These are phyloP conservation scores for Geotrypetes seraphini DNA, from an alignment of 2,797 vertebrate species.

Conservation along the genomic window DNA sequence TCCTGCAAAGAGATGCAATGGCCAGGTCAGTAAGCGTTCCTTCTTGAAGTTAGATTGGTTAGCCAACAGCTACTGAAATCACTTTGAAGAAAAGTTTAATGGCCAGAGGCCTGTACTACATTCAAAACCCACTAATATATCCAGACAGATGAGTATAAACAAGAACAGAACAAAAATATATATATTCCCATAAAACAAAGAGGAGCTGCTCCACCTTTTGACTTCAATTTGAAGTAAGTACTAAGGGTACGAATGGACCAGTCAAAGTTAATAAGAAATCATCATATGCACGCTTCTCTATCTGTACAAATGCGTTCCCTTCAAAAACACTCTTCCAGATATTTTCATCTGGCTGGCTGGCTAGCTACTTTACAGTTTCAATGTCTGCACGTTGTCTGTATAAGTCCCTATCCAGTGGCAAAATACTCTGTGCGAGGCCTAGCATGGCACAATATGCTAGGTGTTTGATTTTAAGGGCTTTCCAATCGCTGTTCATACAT, in stretches of 20 bases:
- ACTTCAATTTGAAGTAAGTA: constrained; percentile 73
- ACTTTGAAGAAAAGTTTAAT: constrained; percentile 45
- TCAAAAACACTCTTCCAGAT: constrained; percentile 50
- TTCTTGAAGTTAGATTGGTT: constrained; percentile 30
- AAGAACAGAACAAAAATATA: constrained; percentile 12
- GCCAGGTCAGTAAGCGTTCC: constrained; percentile 15
- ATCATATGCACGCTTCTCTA: constrained; percentile 17
- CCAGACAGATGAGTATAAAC: constrained; percentile 47
- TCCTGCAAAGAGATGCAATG: constrained; percentile 3
- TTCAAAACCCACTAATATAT: constrained; percentile 52
- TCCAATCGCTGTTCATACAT: too few relatives aligned
- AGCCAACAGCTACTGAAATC: constrained; percentile 31
- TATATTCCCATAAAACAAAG: constrained; percentile 40
- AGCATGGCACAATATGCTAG: too few relatives aligned
- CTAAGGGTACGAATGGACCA: constrained; percentile 51
- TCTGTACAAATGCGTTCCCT: constrained; percentile 12
- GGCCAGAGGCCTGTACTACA: constrained; percentile 47
- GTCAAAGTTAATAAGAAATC: constrained; percentile 42
- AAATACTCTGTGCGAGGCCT: too few relatives aligned
- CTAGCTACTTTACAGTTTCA: too few relatives aligned
- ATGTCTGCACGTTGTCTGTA: too few relatives aligned
- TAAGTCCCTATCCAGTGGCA: too few relatives aligned
- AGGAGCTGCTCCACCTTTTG: constrained; percentile 56
- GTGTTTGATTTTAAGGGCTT: too few relatives aligned
- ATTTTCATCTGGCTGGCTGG: too few relatives aligned